These are phyloP conservation scores for Brachirus orientalis DNA, from an alignment of 2,113 vertebrate species.

Conservation along the genomic window DNA sequence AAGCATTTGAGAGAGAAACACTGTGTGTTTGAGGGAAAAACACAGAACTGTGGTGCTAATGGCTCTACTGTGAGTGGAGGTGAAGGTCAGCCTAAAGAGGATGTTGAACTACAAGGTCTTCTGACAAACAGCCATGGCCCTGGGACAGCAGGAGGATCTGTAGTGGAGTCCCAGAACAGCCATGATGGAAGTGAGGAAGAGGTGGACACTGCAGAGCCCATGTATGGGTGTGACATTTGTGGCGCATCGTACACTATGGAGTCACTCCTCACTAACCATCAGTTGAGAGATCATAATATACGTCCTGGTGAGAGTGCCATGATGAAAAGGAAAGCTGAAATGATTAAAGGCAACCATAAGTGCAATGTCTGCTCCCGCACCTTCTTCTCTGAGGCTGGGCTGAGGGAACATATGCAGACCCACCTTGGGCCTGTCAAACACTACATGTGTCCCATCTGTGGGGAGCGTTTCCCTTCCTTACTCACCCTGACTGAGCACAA, in stretches of 20 bases:
- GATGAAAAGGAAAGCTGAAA: conserved; percentile 95
- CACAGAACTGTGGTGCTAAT: conserved; percentile 91
- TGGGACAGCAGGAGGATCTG: conserved; percentile 54
- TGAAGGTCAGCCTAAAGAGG: conserved; percentile 90
- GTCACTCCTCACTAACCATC: conserved; percentile 95
- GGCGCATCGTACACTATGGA: conserved; percentile 99
- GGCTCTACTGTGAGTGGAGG: conserved; percentile 82
- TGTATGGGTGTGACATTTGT: conserved; percentile 97
- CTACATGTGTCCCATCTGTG: conserved; percentile 99
- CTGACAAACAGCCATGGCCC: conserved; percentile 90
- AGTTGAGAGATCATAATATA: conserved; percentile 97
- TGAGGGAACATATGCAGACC: conserved; percentile 98
- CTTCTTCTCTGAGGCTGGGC: conserved; percentile 97
- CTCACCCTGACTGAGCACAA: conserved; percentile 99
- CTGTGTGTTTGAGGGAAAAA: conserved; percentile 93
- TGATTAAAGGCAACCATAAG: conserved; percentile 99
- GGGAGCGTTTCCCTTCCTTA: conserved; percentile 96
- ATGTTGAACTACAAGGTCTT: conserved; percentile 90
- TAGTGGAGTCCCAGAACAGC: conserved; percentile 89
- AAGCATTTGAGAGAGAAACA: conserved; percentile 96
- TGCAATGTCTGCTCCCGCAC: conserved; percentile 98
- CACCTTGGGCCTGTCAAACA: conserved; percentile 98
- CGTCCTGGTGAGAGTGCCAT: conserved; percentile 95
- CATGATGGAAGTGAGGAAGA: conserved; percentile 95
- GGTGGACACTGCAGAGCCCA: conserved; percentile 92